Conservation (phyloP, 1,140 invertebrate species). For the Zophobas morio region DNA sequence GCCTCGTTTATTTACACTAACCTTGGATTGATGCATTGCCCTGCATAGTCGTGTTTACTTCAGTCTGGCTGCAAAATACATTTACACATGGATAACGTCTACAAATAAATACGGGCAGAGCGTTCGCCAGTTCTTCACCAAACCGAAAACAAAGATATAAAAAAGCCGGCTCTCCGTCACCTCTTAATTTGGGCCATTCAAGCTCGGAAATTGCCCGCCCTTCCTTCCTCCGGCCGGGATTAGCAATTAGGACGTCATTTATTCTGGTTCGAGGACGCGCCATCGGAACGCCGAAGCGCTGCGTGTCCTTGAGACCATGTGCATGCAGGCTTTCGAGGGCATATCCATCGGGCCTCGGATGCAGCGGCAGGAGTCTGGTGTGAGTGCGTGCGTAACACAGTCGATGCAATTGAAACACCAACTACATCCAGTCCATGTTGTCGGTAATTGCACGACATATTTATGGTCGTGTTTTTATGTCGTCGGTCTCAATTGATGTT, state of each 20-base stretch:
- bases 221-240: conserved; percentile 8
- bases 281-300: conserved; percentile 1
- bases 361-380: conserved; percentile 19
- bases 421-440: conserved; percentile 41
- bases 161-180: background rate
- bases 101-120: conserved; percentile 57
- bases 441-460: conserved; percentile 42
- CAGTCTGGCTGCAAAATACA: conserved; percentile 59
- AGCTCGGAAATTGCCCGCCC: conserved; percentile 9
- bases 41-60: conserved; percentile 60
- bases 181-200: conserved; percentile 24
- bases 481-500: conserved; percentile 42
- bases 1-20: conserved; percentile 53
- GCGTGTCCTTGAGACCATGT: conserved; percentile 43
- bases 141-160: background rate
- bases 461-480: conserved; percentile 42
- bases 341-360: conserved; percentile 25
- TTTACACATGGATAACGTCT: conserved; percentile 60
- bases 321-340: conserved; percentile 32
- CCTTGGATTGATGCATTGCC: conserved; percentile 62
- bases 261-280: conserved; percentile 16
- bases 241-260: conserved; percentile 28
- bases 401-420: conserved; percentile 42
- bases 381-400: conserved; percentile 39
- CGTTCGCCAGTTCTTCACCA: background rate